Conservation (phyloP, 2,797 vertebrate species). For the Alca torda region DNA sequence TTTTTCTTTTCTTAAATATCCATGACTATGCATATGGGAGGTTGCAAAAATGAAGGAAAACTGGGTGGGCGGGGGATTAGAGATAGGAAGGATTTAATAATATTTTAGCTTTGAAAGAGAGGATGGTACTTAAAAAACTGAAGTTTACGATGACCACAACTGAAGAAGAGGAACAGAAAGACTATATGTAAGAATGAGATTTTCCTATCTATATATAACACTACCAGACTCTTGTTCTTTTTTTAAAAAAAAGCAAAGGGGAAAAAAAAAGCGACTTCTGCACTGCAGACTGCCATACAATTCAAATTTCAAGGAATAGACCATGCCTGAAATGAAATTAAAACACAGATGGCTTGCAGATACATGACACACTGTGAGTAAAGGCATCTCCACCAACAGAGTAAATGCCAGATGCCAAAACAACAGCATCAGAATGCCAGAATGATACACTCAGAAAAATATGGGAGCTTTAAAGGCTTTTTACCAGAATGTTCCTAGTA, state of each 20-base stretch:
- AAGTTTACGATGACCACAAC: not conserved
- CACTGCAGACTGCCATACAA: not conserved
- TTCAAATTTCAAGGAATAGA: not conserved
- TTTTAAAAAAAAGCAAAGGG: too few species aligned
- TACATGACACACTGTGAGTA: not conserved
- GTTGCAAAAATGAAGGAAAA: not conserved
- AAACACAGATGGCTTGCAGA: not conserved
- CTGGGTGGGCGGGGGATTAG: not conserved
- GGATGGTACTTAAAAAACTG: not conserved
- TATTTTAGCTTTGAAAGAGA: not conserved
- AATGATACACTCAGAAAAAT: not conserved
- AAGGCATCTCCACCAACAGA: not conserved
- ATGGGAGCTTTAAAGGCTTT: not conserved
- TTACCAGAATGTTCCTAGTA: not conserved
- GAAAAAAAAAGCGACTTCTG: not conserved
- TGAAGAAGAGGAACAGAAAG: not conserved
- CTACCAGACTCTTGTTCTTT: not conserved
- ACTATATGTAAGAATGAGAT: not conserved
- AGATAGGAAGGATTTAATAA: not conserved
- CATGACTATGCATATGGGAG: not conserved
- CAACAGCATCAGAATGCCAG: not conserved
- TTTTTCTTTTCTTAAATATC: not conserved
- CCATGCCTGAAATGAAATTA: not conserved
- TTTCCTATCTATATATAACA: not conserved
- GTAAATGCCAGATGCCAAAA: not conserved